These are phyloP conservation scores for Lochmaea capreae DNA, from an alignment of 2,888 invertebrate species.

Conservation along the genomic window DNA sequence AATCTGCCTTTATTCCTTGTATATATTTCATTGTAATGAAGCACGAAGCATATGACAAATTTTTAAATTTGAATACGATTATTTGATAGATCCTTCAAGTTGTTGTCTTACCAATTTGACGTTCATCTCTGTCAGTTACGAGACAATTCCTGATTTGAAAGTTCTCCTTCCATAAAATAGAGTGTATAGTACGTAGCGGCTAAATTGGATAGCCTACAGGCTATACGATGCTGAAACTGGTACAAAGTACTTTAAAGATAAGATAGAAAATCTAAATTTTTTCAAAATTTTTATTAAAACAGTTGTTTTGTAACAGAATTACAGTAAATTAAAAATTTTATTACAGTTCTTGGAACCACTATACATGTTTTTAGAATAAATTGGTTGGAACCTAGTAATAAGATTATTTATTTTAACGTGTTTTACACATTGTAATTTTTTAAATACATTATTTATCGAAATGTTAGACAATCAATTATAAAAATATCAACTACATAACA, in stretches of 20 bases:
- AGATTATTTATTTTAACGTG: constrained; percentile 18
- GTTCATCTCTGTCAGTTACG: background rate
- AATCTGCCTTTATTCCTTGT: constrained; percentile 39
- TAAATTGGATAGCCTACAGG: too few species aligned
- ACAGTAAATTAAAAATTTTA: constrained; percentile 33
- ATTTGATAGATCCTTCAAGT: background rate
- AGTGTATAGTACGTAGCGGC: too few species aligned
- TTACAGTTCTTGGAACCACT: constrained; percentile 36
- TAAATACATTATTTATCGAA: constrained; percentile 23
- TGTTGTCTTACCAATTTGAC: background rate
- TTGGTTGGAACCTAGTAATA: constrained; percentile 18
- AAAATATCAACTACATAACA: constrained; percentile 13
- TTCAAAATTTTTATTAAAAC: constrained; percentile 45
- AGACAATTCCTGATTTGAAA: too few species aligned
- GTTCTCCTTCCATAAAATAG: too few species aligned
- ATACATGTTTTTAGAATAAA: constrained; percentile 24
- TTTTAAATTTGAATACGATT: background rate
- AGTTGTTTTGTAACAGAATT: constrained; percentile 43
- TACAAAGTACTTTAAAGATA: too few species aligned
- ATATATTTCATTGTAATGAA: constrained; percentile 38
- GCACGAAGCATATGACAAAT: background rate
- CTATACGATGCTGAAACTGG: too few species aligned
- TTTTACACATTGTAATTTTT: constrained; percentile 19
- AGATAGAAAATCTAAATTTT: too few species aligned
- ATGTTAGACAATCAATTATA: constrained; percentile 20